Conservation (phyloP, 2,888 invertebrate genomes). For the Andrena trimmerana region DNA sequence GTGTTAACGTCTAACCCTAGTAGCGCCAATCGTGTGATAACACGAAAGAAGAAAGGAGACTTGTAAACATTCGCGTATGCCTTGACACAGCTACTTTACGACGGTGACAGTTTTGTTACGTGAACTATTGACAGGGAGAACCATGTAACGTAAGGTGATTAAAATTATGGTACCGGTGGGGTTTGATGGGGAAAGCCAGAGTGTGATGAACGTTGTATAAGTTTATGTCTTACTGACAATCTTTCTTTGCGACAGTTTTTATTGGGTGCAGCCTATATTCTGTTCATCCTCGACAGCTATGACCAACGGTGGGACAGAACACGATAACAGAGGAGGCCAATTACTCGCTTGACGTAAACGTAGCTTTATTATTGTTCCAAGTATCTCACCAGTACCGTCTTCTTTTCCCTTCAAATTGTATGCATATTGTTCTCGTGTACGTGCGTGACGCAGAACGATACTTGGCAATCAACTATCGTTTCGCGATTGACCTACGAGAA, state of each 20-base stretch:
- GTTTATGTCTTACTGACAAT: not conserved
- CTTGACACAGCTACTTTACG: conserved; percentile 32
- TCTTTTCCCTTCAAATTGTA: not conserved
- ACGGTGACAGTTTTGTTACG: not conserved
- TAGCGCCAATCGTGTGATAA: not conserved
- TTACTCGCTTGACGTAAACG: conserved; percentile 8
- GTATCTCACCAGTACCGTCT: not conserved
- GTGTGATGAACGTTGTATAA: conserved; percentile 4
- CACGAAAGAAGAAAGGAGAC: not conserved
- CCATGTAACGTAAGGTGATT: not conserved
- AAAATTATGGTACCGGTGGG: not conserved
- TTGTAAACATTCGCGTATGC: conserved; percentile 13
- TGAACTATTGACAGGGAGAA: not conserved
- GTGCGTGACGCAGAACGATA: not conserved
- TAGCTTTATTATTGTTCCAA: not conserved
- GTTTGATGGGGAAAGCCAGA: not conserved
- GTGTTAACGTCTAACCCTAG: conserved; percentile 2
- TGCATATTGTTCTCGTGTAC: not conserved
- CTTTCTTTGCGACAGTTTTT: not conserved
- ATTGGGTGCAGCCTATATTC: not conserved
- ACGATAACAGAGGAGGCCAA: conserved; percentile 15
- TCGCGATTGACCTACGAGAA: not conserved
- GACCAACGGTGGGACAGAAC: not conserved
- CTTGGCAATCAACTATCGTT: conserved; percentile 8
- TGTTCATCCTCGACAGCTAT: not conserved